phyloP scores from a whole-genome alignment of 2,797 vertebrate species.

The Sebastes nivosus region DNA sequence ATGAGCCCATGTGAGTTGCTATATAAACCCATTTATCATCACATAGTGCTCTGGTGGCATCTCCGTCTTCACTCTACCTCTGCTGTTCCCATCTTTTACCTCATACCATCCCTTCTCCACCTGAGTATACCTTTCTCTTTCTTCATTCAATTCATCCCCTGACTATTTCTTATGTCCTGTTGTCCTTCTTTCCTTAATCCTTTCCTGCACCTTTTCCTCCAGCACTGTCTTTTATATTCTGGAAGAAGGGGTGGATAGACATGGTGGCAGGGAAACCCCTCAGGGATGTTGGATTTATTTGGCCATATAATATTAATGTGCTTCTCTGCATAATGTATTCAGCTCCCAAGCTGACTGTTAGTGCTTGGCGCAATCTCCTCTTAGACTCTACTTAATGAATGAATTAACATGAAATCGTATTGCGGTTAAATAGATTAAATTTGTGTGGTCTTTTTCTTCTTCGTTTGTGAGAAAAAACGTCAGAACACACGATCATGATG shows the following conservation, averaged over 20 bases:
- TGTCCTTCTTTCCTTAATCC: background rate
- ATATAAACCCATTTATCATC: background rate
- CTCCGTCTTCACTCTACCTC: background rate
- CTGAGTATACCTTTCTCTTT: background rate
- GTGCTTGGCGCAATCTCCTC: conserved; percentile 42
- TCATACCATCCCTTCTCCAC: background rate
- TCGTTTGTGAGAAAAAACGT: background rate
- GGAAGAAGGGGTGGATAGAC: background rate
- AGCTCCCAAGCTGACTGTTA: conserved; percentile 65
- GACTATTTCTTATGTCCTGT: background rate
- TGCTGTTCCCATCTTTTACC: background rate
- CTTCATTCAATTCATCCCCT: background rate
- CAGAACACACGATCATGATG: background rate
- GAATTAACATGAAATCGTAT: conserved; percentile 13
- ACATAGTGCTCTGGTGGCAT: background rate
- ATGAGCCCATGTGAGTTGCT: background rate
- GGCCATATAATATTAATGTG: conserved; percentile 68
- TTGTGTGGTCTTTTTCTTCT: background rate
- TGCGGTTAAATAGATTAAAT: conserved; percentile 7
- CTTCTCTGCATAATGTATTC: conserved; percentile 62
- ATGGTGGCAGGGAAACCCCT: conserved; percentile 40
- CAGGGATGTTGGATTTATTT: conserved; percentile 56
- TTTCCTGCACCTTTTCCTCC: background rate
- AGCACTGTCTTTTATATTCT: background rate
- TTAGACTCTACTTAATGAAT: conserved; percentile 41